Evolutionary conservation across 2,797 vertebrate species (phyloP), one percentile per base, ranked within the genome.

Genomic region (Botia almorhae): DNA sequence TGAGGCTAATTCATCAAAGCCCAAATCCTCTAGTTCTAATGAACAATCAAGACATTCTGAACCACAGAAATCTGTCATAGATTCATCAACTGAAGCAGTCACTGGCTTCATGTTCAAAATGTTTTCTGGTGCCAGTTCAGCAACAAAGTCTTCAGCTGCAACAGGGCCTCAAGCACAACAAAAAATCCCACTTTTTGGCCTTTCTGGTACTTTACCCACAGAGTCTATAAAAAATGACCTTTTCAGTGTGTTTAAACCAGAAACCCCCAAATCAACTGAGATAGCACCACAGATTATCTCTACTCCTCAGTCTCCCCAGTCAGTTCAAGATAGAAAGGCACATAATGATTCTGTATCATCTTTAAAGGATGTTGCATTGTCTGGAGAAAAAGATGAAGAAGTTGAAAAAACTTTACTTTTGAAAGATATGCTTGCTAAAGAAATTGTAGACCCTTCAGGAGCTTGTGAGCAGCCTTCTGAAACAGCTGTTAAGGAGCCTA

Each of bases 91-190:
- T 85, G 96, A 97, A 88, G 91, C 93, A 81, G 92, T 98, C 87
- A 94, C 96, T 86, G 95, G 94, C 26, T 96, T 98, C 81, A 90
- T 97, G 92, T 95, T 93, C 71, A 96, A 94, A 89, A 90, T 95
- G 84, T 93, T 94, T 74, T 91, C 92, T 84, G 84, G 82, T 76
- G 79, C 88, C 70, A 88, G 68, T 84, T 89, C 88, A 84, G 87
- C 93, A 0, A 88, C 92, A 12, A 93, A 93, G 84, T 88, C 88
- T 80, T 56, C 87, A 75, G 43, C 83, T 70, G 64, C 91, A 64
- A 85, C 87, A 82, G 80, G 67, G 78, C 72, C 89, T 63, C 93
- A 94, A 65, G 92, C 92, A 86, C 93, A 94, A 71, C 95, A 94
- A 83, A 96, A 91, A 78, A 95, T 74, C 61, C 92, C 92, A 1